These are phyloP conservation scores for Scyliorhinus canicula DNA, from an alignment of 2,797 vertebrate genomes.

Conservation along the genomic window DNA sequence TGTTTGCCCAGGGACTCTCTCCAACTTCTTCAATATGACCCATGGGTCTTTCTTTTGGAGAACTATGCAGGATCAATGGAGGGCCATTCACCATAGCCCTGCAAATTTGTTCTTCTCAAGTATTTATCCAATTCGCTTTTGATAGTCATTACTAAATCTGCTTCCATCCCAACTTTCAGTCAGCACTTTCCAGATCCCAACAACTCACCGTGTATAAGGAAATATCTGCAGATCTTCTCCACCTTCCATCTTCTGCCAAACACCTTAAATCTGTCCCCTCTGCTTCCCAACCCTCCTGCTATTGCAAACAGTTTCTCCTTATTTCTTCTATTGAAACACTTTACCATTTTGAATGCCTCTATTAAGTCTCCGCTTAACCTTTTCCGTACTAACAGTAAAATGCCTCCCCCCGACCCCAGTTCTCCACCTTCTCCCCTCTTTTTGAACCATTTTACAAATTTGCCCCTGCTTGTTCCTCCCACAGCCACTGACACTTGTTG, in stretches of 20 bases:
- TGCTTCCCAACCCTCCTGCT: neutral
- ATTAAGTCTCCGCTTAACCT: neutral
- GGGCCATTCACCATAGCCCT: neutral
- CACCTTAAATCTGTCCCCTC: neutral
- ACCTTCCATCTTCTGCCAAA: neutral
- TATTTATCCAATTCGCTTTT: neutral
- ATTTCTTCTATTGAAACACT: neutral
- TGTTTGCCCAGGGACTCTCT: neutral
- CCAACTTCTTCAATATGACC: neutral
- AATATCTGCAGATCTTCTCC: neutral
- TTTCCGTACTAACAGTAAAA: neutral
- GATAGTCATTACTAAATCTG: too few species aligned
- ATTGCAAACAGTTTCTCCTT: neutral
- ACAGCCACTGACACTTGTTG: too few species aligned
- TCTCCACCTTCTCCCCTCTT: neutral
- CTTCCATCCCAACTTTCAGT: neutral
- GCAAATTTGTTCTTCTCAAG: neutral
- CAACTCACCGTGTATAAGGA: neutral
- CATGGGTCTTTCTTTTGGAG: neutral
- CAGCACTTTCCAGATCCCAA: neutral
- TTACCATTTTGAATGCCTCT: neutral
- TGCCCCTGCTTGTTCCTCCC: too few species aligned
- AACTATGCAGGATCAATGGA: neutral
- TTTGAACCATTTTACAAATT: too few species aligned
- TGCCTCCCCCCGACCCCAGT: neutral